Evolutionary conservation across 2,888 invertebrate genomes (phyloP).

Genomic region (Griposia aprilina): DNA sequence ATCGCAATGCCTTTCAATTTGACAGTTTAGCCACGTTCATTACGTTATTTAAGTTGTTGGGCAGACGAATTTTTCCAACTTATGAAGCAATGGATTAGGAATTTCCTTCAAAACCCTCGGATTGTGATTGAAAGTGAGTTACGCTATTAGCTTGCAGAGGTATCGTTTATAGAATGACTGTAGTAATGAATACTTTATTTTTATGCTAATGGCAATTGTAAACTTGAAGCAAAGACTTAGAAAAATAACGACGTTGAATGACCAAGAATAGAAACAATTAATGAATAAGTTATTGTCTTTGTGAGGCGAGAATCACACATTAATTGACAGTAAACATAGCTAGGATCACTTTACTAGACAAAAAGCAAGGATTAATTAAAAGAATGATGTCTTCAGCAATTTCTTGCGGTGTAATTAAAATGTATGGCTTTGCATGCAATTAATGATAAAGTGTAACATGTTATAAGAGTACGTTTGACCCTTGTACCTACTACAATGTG

Average conservation of each 20-base stretch:
- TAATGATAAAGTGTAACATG: constrained; percentile 36
- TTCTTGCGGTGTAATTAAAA: constrained; percentile 40
- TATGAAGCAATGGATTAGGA: too few species aligned
- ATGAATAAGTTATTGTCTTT: constrained; percentile 16
- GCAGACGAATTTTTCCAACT: too few species aligned
- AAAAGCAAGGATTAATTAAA: constrained; percentile 36
- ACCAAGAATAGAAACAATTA: constrained; percentile 2
- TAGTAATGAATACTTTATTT: neutral
- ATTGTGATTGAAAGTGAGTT: too few species aligned
- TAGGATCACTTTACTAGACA: constrained; percentile 26
- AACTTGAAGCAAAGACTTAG: constrained; percentile 6
- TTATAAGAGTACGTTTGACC: constrained; percentile 41
- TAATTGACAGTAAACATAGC: neutral
- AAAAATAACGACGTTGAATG: constrained; percentile 18
- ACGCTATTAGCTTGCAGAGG: neutral
- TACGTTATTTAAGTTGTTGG: too few species aligned
- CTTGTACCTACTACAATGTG: constrained; percentile 35
- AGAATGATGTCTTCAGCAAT: neutral
- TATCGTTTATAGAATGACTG: neutral
- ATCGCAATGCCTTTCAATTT: too few species aligned
- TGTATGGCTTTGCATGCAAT: constrained; percentile 33
- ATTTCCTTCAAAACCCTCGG: too few species aligned
- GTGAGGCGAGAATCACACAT: constrained; percentile 21
- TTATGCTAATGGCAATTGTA: constrained; percentile 6
- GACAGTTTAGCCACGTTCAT: too few species aligned